These are phyloP conservation scores for Nasonia giraulti DNA, from an alignment of 1,140 invertebrate genomes.

Conservation along the genomic window DNA sequence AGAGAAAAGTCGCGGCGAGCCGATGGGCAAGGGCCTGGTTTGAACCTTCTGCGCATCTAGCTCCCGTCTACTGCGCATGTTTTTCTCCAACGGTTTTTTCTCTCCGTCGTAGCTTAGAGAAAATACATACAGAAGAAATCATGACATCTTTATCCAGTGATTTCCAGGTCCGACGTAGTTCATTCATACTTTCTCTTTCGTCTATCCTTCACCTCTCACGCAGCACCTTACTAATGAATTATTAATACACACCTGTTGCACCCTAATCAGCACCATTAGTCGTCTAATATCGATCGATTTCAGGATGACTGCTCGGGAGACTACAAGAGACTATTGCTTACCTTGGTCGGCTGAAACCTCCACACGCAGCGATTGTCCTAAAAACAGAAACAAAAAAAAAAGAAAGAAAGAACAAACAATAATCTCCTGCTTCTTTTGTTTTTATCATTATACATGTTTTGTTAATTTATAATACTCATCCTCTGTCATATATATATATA, in stretches of 20 bases:
- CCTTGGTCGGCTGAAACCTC: conserved; percentile 82
- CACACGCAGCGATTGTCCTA: not conserved
- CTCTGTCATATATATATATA: not conserved
- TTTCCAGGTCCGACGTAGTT: not conserved
- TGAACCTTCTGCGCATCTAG: too few species aligned
- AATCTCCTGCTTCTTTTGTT: conserved; percentile 17
- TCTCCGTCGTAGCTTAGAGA: too few species aligned
- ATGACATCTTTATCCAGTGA: not conserved
- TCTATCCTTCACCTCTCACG: not conserved
- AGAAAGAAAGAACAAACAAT: conserved; percentile 1
- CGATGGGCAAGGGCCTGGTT: too few species aligned
- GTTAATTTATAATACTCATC: not conserved
- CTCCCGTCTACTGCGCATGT: too few species aligned
- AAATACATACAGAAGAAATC: too few species aligned
- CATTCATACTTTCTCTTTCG: not conserved
- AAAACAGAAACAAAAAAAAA: not conserved
- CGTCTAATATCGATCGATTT: conserved; percentile 71
- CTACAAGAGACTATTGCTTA: conserved; percentile 92
- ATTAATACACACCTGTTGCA: conserved; percentile 26
- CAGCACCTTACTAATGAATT: conserved; percentile 21
- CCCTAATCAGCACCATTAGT: conserved; percentile 23
- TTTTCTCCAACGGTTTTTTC: too few species aligned
- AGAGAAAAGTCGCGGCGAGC: too few species aligned
- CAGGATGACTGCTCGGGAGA: conserved; percentile 94
- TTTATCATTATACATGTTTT: not conserved